Evolutionary conservation across 2,888 invertebrate species (phyloP), one percentile per base, ranked within the genome.

Genomic region (Marronus borbonicus): DNA sequence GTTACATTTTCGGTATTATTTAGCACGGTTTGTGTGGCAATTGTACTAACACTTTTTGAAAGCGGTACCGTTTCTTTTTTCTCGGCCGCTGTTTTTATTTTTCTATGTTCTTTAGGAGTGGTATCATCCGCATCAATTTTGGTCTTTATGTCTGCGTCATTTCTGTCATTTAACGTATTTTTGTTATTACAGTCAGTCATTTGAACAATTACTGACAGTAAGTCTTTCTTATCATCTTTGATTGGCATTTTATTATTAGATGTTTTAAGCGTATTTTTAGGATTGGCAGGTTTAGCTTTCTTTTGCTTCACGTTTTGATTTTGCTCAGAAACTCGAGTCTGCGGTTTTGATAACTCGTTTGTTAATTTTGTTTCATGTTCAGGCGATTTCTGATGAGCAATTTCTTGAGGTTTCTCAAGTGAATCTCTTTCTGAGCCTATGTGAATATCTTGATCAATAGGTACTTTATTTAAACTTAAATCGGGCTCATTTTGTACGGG

Each of bases 71-170:
- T 77, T 64, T 64, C 77, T 52, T 77, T 77, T 62, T 77, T 77
- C 24, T 77, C 77, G 31, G 77, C 77, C 12, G 77, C 64, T 28
- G 77, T 77, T 72, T 77, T 77, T 64, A 77, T 44, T 64, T 77
- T 77, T 49, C 64, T 72, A 44, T 55, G 17, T 39, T 66, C 76
- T 28, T 58, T 68, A 4, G 14, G 20, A 20, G 39, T 17, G 20
- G 8, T 44, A 55, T 10, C 28, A 20, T 58, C 52, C 58, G 20
- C 1, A 39, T 65, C 58, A 44, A 3, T 12, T 44, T 66, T 65
- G 28, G 28, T 28, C 17, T 58, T 65, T 14, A n/a, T 24, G n/a
- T 36, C 49, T 5, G 28, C 12, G 24, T 60, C 39, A 64, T 5
- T 62, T 5, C 28, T 24, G 44, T 60, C 39, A 70, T 5, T n/a